A percentile compares a stretch with the other conserved stretches of the same genome.
Conservation (phyloP, 2,797 vertebrate species). For the Anguilla marmorata region DNA sequence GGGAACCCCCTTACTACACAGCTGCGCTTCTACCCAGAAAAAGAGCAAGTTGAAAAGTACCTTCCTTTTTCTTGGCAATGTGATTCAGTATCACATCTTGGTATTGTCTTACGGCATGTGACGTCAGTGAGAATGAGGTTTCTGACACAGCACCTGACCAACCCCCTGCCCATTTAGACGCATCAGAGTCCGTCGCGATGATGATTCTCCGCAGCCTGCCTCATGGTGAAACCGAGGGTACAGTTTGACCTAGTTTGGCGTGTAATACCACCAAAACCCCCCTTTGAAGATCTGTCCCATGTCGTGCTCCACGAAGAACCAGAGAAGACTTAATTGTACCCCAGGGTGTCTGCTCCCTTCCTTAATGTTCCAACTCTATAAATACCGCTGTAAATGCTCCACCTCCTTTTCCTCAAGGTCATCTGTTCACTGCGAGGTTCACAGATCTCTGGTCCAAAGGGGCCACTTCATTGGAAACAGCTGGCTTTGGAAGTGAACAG, state of each 20-base stretch:
- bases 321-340: neutral
- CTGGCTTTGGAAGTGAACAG: neutral
- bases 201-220: neutral
- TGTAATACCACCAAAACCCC: neutral
- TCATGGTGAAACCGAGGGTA: neutral
- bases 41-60: no score
- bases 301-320: neutral
- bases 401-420: neutral
- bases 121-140: neutral
- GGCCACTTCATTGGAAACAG: neutral
- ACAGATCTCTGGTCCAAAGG: neutral
- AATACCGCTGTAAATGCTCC: neutral
- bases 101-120: neutral
- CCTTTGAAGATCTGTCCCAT: neutral
- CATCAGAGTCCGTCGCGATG: neutral
- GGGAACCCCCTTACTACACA: no score
- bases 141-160: neutral
- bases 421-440: neutral
- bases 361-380: neutral
- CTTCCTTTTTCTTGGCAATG: no score
- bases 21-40: no score
- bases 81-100: no score
- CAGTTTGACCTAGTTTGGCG: neutral
- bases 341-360: neutral
- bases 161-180: neutral